Conservation (phyloP, 1,140 invertebrate species). For the Papilio dardanus region DNA sequence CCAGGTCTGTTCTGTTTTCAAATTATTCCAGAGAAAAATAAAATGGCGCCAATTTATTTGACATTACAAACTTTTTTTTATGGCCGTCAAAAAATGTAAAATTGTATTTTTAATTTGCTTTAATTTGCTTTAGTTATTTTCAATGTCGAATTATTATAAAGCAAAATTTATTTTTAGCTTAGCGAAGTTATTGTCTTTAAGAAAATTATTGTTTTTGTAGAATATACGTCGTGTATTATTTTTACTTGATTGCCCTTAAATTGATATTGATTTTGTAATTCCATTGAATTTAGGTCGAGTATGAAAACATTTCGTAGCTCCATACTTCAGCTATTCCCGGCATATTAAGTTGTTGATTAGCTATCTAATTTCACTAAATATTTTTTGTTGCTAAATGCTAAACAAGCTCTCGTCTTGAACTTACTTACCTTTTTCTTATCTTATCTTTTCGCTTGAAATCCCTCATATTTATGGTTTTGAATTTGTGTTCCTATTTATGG, state of each 20-base stretch:
- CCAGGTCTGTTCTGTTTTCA: slow-evolving; percentile 64
- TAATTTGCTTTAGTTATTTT: no score
- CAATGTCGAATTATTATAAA: not conserved
- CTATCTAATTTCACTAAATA: not conserved
- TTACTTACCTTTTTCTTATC: no score
- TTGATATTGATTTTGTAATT: slow-evolving; percentile 34
- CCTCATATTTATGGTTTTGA: no score
- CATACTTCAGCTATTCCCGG: not conserved
- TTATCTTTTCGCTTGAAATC: no score
- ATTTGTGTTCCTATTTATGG: no score
- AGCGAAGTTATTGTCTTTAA: not conserved
- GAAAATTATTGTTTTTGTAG: not conserved
- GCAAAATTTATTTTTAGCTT: not conserved
- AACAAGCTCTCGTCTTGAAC: no score
- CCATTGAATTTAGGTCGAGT: slow-evolving; percentile 20
- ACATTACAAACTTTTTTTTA: not conserved
- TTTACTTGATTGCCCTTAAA: slow-evolving; percentile 13
- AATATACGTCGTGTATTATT: not conserved
- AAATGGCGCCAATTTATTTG: slow-evolving; percentile 1
- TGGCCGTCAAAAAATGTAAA: not conserved
- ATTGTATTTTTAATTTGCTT: not conserved
- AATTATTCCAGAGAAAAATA: slow-evolving; percentile 31
- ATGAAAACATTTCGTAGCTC: slow-evolving; percentile 9
- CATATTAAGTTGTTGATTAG: not conserved
- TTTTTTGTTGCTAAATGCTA: no score